Evolutionary conservation across 30 jellyfish, hydroid and myxozoan genomes (phyloP).

Genomic region (Pelagia noctiluca): DNA sequence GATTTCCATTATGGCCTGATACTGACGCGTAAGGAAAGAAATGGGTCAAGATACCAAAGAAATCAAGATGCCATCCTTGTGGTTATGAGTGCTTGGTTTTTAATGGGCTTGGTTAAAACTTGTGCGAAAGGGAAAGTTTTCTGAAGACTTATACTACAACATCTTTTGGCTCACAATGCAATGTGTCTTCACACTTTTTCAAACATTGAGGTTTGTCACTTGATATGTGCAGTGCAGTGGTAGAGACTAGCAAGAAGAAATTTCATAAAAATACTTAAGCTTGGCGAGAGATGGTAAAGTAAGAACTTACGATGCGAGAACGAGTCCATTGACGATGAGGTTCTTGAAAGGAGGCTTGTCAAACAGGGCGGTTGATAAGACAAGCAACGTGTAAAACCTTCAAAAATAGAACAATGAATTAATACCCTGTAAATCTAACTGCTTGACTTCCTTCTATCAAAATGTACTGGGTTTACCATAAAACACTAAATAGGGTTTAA

Average conservation of each 20-base stretch:
- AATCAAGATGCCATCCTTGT: no score
- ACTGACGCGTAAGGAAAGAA: no score
- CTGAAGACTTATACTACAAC: no score
- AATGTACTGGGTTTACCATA: not conserved
- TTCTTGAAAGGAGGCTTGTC: conserved; percentile 96
- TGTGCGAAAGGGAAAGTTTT: no score
- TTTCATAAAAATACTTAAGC: not conserved
- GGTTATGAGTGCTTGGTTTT: no score
- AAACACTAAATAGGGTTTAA: not conserved
- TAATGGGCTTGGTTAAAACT: no score
- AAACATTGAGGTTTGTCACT: no score
- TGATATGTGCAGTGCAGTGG: not conserved
- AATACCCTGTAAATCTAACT: not conserved
- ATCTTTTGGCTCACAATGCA: no score
- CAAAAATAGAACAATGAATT: no score
- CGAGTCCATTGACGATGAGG: conserved; percentile 94
- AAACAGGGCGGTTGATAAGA: conserved; percentile 92
- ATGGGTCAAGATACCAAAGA: no score
- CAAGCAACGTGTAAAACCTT: conserved; percentile 97
- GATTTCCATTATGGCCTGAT: no score
- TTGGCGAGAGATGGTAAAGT: not conserved
- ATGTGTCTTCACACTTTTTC: no score
- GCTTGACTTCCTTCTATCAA: not conserved
- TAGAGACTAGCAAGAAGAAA: not conserved
- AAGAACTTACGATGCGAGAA: conserved; percentile 85